Evolutionary conservation across 2,888 invertebrate genomes (phyloP).

Genomic region (Tuberolachnus salignus): DNA sequence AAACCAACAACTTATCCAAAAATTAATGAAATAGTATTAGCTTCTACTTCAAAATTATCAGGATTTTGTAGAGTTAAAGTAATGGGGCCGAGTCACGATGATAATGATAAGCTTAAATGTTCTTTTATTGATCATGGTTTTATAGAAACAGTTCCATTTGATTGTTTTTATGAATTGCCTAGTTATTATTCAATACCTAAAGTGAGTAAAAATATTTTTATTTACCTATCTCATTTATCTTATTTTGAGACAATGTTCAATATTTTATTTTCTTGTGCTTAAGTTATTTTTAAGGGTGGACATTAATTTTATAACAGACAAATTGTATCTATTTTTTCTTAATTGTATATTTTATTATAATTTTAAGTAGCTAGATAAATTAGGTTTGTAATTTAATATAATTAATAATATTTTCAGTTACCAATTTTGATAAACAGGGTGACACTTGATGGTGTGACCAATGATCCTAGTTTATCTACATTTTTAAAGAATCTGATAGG

Average conservation of each 20-base stretch:
- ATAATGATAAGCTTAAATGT: slow-evolving; percentile 9
- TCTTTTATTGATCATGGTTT: slow-evolving; percentile 11
- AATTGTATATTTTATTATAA: too few relatives aligned
- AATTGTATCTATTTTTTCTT: too few relatives aligned
- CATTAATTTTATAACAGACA: too few relatives aligned
- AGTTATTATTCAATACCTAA: neutral
- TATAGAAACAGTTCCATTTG: neutral
- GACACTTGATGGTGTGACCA: neutral
- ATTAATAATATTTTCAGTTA: slow-evolving; percentile 26
- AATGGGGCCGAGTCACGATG: neutral
- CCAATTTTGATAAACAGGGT: slow-evolving; percentile 8
- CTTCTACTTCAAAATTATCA: neutral
- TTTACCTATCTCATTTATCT: too few relatives aligned
- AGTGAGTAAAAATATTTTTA: slow-evolving; percentile 19
- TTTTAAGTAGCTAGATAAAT: too few relatives aligned
- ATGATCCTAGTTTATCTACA: neutral
- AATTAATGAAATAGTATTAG: neutral
- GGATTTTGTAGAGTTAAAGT: slow-evolving; percentile 28
- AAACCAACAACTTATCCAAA: neutral
- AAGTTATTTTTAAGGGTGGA: too few relatives aligned
- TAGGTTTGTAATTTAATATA: too few relatives aligned
- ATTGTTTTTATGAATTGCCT: slow-evolving; percentile 21
- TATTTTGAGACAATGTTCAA: too few relatives aligned
- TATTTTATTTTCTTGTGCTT: too few relatives aligned
- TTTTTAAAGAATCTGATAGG: neutral